Base-by-base conservation (phyloP, 2,888 invertebrate genomes). In the Monochamus alternatus region DNA sequence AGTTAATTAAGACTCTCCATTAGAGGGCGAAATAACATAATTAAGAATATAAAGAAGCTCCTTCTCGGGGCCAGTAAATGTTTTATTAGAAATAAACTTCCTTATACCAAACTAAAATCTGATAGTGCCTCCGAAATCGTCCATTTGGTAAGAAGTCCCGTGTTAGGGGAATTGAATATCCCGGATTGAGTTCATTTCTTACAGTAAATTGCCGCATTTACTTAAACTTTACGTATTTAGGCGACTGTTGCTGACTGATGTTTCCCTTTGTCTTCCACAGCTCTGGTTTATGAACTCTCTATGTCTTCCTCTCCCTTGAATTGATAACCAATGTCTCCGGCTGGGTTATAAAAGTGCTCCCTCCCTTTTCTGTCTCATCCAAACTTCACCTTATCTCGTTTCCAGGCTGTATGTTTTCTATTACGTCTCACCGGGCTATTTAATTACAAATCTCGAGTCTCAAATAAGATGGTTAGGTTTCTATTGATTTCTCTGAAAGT, bases 291-390 rank as follows among this genome's bases (percentile, higher is more conserved):
- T 84, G 84, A 83, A 84, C 83, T 78, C 82, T 81, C 84, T 80
- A 80, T 82, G 82, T 83, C 83, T 85, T 84, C 81, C 84, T 80
- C 79, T 84, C 81, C 80, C 80, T 71, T 82, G 84, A 83, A 86
- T 86, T 86, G 86, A 87, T 86, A 84, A 86, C 82, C 82, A 81
- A 84, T 82, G 84, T 81, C 83, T 80, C 80, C 80, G 82, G 76
- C 80, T 74, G 76, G 76, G 79, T 81, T 80, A 81, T 84, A 85
- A 85, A 85, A 85, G 75, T 76, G 74, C 75, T 64, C 43, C 51
- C 47, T 32, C 74, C 73, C 79, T 75, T 51, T 66, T 32, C 38
- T 52, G 65, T 60, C 74, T 69, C 59, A 51, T 31, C 63, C 52
- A 44, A 69, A 69, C 60, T 66, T 64, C 58, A 65, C 77, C 78